These are phyloP conservation scores for Oreochromis mossambicus DNA, from an alignment of 2,797 vertebrate genomes.

Conservation along the genomic window DNA sequence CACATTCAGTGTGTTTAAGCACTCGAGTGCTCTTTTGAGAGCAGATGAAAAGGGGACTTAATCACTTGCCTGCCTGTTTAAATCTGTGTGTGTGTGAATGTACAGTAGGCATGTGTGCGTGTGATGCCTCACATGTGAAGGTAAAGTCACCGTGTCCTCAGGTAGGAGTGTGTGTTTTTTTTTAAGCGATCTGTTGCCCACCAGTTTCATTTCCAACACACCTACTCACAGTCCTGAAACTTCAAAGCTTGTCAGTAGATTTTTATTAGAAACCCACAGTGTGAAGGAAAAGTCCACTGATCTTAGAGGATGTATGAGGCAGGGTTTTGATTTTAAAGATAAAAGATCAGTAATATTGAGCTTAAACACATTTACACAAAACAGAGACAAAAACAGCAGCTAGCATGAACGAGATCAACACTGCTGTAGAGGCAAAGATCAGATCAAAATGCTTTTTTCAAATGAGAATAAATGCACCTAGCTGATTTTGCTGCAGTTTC, in stretches of 20 bases:
- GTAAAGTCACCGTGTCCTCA: conserved; percentile 25
- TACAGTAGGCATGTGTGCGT: background rate
- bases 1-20: background rate
- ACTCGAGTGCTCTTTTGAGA: background rate
- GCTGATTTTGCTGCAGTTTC: background rate
- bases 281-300: background rate
- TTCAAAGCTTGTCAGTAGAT: conserved; percentile 16
- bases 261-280: background rate
- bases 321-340: background rate
- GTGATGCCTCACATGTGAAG: background rate
- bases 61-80: conserved; percentile 2
- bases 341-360: background rate
- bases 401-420: background rate
- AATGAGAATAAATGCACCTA: background rate
- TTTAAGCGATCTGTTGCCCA: conserved; percentile 29
- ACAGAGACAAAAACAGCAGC: background rate
- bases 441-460: background rate
- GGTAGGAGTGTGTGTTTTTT: conserved; percentile 46
- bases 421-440: background rate
- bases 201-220: conserved; percentile 32
- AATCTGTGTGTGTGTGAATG: background rate
- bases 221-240: conserved; percentile 32
- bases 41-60: background rate
- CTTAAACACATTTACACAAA: background rate
- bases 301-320: background rate